Evolutionary conservation across 2,888 invertebrate species (phyloP), one percentile per base, ranked within the genome.

Genomic region (Dryococelus australis): DNA sequence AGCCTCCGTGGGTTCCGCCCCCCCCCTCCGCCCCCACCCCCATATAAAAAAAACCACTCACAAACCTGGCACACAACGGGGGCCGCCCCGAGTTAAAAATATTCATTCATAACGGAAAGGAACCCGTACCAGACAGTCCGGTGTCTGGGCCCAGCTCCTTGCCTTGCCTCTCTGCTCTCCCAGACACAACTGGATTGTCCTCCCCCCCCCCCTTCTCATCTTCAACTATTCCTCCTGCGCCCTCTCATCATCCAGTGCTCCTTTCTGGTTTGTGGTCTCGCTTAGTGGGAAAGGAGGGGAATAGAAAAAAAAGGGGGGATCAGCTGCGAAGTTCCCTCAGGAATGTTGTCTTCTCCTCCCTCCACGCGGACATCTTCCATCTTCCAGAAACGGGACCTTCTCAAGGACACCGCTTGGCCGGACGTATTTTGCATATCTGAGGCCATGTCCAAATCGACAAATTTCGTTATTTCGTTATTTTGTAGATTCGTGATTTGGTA

Each of bases 91-190:
- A 65, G 65, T 65, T 65, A n/a, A 65, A 65, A 65, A 65, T 65
- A 65, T 65, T 65, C 65, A 65, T 65, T 65, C 65, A 65, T 65
- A 65, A 65, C 65, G 24, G n/a, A n/a, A 51, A 20, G 65, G 65
- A 65, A 65, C 65, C 65, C 65, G 65, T 65, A 65, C 65, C 65
- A 65, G 65, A 65, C 65, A 65, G 65, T 65, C 65, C 65, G 65
- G 65, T 65, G 65, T 65, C 65, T n/a, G 20, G 65, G 24, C 8
- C 65, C 51, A 12, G 2, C 51, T 20, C 51, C 51, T 65, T n/a
- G n/a, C 65, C 65, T n/a, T 20, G 51, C 65, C 24, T n/a, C 65
- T 65, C 65, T 65, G 10, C 65, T 24, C 65, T 10, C 65, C 24
- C 65, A 10, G n/a, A 65, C 65, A 65, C 65, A 65, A 65, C 65